Evolutionary conservation across 1,140 invertebrate genomes (phyloP).

Genomic region (Scaptomyza montana): DNA sequence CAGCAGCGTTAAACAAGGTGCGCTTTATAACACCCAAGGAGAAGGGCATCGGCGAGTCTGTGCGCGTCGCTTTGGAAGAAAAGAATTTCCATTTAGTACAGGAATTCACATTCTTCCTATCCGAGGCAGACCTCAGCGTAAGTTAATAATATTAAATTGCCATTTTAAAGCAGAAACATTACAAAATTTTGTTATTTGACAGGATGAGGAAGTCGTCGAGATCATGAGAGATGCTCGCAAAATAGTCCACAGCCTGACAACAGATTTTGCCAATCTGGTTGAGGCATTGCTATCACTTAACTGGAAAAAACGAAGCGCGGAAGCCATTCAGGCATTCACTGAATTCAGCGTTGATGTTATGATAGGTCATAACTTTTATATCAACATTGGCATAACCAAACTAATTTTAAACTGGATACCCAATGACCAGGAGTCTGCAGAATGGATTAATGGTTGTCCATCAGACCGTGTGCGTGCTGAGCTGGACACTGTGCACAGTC

Average conservation of each 20-base stretch:
- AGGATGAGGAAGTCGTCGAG: slow-evolving; percentile 86
- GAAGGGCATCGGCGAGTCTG: slow-evolving; percentile 61
- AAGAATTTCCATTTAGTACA: slow-evolving; percentile 64
- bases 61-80: slow-evolving; percentile 57
- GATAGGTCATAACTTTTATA: slow-evolving; percentile 87
- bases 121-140: slow-evolving; percentile 62
- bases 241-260: slow-evolving; percentile 86
- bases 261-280: slow-evolving; percentile 85
- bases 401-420: slow-evolving; percentile 86
- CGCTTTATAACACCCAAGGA: slow-evolving; percentile 64
- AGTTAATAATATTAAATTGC: slow-evolving; percentile 20
- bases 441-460: slow-evolving; percentile 79
- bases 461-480: slow-evolving; percentile 63
- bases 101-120: slow-evolving; percentile 67
- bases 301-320: slow-evolving; percentile 85
- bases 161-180: neutral
- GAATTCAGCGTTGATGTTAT: slow-evolving; percentile 87
- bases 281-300: slow-evolving; percentile 86
- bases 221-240: slow-evolving; percentile 85
- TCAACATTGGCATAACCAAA: slow-evolving; percentile 85
- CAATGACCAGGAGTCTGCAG: slow-evolving; percentile 46
- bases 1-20: slow-evolving; percentile 68
- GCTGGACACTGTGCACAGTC: slow-evolving; percentile 63
- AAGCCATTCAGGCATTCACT: slow-evolving; percentile 85
- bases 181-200: slow-evolving; percentile 3